A percentile compares a stretch with the other conserved stretches of the same genome.
phyloP scores from a whole-genome alignment of 2,113 vertebrate genomes.

The Podocnemis expansa region DNA sequence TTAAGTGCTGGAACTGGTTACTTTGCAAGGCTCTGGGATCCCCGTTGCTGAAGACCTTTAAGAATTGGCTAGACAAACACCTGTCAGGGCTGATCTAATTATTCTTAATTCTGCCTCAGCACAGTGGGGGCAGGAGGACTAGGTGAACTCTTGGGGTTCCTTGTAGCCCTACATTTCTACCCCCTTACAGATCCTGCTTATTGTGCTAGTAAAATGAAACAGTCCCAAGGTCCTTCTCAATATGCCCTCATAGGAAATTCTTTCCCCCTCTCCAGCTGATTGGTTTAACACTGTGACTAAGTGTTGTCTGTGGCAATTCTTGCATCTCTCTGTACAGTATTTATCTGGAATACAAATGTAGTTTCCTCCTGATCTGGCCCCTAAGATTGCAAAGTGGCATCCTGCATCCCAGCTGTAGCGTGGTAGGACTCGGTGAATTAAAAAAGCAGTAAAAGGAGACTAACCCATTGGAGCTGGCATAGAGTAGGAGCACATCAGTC shows the following conservation, averaged over 20 bases:
- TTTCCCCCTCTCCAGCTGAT: background rate
- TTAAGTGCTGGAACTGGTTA: background rate
- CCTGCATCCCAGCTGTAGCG: accelerated
- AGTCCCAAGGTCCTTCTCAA: background rate
- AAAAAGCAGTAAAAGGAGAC: background rate
- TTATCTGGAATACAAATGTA: background rate
- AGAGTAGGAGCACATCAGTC: background rate
- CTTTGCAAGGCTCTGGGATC: background rate
- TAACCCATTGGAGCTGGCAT: background rate
- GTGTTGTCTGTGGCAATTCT: accelerated
- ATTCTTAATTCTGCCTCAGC: background rate
- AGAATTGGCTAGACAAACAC: background rate
- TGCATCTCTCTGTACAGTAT: background rate
- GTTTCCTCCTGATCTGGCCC: background rate
- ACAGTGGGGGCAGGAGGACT: background rate
- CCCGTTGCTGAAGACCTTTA: background rate
- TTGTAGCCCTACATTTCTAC: no score
- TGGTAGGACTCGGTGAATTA: background rate
- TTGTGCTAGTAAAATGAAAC: background rate
- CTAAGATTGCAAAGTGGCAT: background rate
- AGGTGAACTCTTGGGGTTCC: background rate
- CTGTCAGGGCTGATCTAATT: background rate
- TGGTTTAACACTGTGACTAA: background rate
- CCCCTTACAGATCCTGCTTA: background rate
- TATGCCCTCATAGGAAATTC: background rate